Evolutionary conservation across 2,888 invertebrate species (phyloP).

Genomic region (Rutpela maculata): DNA sequence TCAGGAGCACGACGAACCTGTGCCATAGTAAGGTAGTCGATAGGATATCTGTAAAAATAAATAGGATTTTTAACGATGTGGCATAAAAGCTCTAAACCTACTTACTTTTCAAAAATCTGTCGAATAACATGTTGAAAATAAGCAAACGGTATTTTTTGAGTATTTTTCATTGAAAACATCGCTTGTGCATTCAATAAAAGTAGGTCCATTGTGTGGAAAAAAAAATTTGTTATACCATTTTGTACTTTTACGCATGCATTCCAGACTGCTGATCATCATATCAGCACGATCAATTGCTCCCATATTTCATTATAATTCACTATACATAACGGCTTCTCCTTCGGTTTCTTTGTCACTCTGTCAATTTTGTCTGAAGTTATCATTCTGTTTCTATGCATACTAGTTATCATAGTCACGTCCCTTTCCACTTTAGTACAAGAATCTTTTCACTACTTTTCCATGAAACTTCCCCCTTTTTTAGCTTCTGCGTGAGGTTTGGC

Average conservation of each 20-base stretch:
- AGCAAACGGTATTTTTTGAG: not conserved
- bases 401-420: slow-evolving; percentile 61
- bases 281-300: not conserved
- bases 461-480: slow-evolving; percentile 47
- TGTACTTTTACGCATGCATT: not conserved
- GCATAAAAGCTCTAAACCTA: too few species aligned
- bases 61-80: not conserved
- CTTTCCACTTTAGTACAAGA: slow-evolving; percentile 65
- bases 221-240: slow-evolving; percentile 1
- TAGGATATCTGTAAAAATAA: not conserved
- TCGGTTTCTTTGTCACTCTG: slow-evolving; percentile 18
- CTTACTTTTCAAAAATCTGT: not conserved
- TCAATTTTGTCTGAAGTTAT: slow-evolving; percentile 53
- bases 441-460: slow-evolving; percentile 43
- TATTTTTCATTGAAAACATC: not conserved
- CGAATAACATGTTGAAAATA: not conserved
- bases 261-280: not conserved
- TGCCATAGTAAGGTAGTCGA: not conserved
- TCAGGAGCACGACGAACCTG: not conserved
- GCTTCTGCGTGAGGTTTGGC: slow-evolving; percentile 48
- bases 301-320: slow-evolving; percentile 2
- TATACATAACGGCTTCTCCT: slow-evolving; percentile 27
- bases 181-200: not conserved
- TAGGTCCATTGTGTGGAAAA: not conserved
- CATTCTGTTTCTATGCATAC: slow-evolving; percentile 58